A percentile compares a stretch with the other conserved stretches of the same genome.
Conservation (phyloP, 2,888 invertebrate species). For the Macaria liturata region DNA sequence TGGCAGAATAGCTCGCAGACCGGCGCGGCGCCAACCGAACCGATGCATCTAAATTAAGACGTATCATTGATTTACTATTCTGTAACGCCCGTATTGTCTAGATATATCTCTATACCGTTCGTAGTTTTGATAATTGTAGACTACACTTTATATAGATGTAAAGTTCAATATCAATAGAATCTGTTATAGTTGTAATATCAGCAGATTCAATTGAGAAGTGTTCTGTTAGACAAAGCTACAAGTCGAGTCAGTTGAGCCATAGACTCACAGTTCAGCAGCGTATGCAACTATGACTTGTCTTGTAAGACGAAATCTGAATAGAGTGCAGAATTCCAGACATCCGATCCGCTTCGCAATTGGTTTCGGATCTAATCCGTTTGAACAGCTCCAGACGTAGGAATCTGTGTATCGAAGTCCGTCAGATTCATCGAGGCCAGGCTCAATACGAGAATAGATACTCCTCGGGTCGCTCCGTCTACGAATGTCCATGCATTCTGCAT, state of each 20-base stretch:
- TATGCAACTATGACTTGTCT: constrained; percentile 23
- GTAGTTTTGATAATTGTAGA: too few species aligned
- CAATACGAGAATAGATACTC: constrained; percentile 48
- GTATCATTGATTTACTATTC: constrained; percentile 27
- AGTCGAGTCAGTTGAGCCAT: background rate
- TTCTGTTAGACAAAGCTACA: constrained; percentile 1
- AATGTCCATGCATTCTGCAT: constrained; percentile 40
- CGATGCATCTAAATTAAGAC: constrained; percentile 33
- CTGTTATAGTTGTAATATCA: too few species aligned
- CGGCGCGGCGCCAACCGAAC: constrained; percentile 34
- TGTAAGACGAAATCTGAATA: constrained; percentile 38
- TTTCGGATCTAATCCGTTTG: constrained; percentile 54
- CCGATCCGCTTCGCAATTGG: constrained; percentile 46
- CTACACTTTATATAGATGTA: too few species aligned
- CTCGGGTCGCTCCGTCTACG: constrained; percentile 42
- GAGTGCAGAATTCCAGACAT: constrained; percentile 42
- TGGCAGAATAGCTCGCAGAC: constrained; percentile 32
- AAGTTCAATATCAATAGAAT: too few species aligned
- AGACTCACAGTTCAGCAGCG: background rate
- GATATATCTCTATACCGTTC: too few species aligned
- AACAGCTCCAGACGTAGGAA: constrained; percentile 49
- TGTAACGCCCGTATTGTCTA: background rate
- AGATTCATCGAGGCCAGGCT: constrained; percentile 41
- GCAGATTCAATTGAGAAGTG: too few species aligned
- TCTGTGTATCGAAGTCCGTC: constrained; percentile 52